These are phyloP conservation scores for Caranx ignobilis DNA, from an alignment of 2,113 vertebrate species.

Conservation along the genomic window DNA sequence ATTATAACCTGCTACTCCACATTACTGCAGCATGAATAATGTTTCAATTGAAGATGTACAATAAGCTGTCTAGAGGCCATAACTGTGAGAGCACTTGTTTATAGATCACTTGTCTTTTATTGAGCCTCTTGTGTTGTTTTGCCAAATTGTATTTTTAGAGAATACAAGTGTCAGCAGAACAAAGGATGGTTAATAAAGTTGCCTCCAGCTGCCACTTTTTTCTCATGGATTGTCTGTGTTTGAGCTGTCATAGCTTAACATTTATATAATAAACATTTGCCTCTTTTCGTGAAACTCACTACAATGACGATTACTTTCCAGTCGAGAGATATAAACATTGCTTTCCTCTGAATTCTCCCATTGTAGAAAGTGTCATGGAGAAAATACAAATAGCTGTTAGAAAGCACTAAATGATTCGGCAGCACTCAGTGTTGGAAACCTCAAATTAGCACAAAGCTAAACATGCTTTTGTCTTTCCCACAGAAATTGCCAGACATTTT, in stretches of 20 bases:
- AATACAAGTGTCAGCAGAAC: neutral
- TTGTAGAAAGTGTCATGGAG: neutral
- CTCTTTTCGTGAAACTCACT: neutral
- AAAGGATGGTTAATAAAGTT: neutral
- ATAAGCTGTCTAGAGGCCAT: neutral
- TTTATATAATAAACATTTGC: neutral
- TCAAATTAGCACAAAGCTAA: neutral
- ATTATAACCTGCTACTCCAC: neutral
- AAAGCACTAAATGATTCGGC: neutral
- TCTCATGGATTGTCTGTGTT: neutral
- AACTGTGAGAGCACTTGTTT: neutral
- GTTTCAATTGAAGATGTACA: neutral
- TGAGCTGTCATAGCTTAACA: neutral
- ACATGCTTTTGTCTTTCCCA: slow-evolving; percentile 9
- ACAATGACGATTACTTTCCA: neutral
- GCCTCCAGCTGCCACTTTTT: neutral
- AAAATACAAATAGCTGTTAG: neutral
- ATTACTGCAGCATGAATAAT: neutral
- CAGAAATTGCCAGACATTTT: slow-evolving; percentile 95
- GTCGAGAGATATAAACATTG: neutral
- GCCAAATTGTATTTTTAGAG: neutral
- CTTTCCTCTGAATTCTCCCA: neutral
- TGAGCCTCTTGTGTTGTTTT: neutral
- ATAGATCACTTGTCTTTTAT: neutral
- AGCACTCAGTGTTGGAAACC: slow-evolving; percentile 1